These are phyloP conservation scores for Chiridota heheva DNA, from an alignment of 35 echinoderm and acorn worm genomes.

Conservation along the genomic window DNA sequence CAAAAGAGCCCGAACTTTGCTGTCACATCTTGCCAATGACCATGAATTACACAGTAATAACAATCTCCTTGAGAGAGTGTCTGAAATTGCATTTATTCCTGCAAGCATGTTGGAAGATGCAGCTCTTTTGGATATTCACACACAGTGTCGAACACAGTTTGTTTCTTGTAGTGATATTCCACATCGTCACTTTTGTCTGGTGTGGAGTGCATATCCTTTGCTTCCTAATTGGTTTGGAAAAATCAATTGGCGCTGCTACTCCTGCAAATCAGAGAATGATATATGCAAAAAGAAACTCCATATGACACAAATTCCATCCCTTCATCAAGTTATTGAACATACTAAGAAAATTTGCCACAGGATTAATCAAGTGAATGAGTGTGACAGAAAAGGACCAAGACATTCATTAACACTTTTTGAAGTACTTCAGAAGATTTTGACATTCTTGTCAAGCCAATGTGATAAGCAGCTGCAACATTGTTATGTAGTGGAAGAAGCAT, in stretches of 20 bases:
- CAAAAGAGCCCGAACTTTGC: neutral
- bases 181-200: neutral
- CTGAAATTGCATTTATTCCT: neutral
- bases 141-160: neutral
- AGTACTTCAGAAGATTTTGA: neutral
- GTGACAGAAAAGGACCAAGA: neutral
- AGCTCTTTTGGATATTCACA: neutral
- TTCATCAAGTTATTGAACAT: constrained; percentile 9
- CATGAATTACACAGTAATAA: constrained; percentile 10
- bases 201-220: constrained; percentile 5
- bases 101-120: too few species aligned
- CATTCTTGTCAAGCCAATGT: neutral
- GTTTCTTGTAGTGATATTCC: neutral
- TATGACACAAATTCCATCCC: neutral
- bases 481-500: neutral
- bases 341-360: constrained; percentile 27
- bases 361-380: neutral
- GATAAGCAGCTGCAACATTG: neutral
- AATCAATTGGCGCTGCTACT: neutral
- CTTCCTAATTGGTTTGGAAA: constrained; percentile 6
- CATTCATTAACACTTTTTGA: neutral
- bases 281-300: constrained; percentile 9
- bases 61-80: neutral
- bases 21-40: neutral
- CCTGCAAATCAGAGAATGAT: neutral